Percentiles rank a stretch among this genome's conserved stretches.
Conservation (phyloP, 2,797 vertebrate genomes). For the Anabacerthia variegaticeps region DNA sequence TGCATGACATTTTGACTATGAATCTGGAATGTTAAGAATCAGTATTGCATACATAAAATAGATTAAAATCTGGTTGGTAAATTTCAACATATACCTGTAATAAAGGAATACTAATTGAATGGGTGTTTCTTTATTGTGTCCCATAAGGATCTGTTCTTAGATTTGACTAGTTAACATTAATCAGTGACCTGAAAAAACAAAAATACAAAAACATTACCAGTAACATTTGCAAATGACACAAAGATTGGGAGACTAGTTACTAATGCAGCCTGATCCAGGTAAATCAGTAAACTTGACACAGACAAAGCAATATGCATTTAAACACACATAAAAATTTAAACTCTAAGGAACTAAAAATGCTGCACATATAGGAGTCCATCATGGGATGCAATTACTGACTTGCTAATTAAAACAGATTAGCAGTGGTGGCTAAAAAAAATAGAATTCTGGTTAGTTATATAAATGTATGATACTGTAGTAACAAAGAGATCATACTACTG, state of each 20-base stretch:
- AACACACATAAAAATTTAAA: background rate
- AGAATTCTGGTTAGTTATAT: background rate
- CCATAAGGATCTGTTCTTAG: background rate
- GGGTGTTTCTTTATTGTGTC: background rate
- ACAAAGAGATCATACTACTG: background rate
- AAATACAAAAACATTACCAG: slow-evolving; percentile 21
- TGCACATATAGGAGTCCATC: background rate
- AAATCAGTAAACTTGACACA: background rate
- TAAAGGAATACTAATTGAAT: background rate
- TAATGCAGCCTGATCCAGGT: background rate
- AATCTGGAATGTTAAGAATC: background rate
- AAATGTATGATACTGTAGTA: background rate
- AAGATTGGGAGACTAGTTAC: background rate
- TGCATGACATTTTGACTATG: background rate
- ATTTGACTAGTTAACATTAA: slow-evolving; percentile 23
- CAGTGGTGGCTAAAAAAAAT: background rate
- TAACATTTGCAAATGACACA: background rate
- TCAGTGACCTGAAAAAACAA: slow-evolving; percentile 39
- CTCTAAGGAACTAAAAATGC: background rate
- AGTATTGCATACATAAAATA: background rate
- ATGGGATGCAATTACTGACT: background rate
- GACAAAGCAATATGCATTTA: background rate
- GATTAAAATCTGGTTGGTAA: background rate
- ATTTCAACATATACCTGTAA: background rate
- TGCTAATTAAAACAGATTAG: background rate